Conservation (phyloP, 2,888 invertebrate genomes). For the Sarcophaga rosellei region DNA sequence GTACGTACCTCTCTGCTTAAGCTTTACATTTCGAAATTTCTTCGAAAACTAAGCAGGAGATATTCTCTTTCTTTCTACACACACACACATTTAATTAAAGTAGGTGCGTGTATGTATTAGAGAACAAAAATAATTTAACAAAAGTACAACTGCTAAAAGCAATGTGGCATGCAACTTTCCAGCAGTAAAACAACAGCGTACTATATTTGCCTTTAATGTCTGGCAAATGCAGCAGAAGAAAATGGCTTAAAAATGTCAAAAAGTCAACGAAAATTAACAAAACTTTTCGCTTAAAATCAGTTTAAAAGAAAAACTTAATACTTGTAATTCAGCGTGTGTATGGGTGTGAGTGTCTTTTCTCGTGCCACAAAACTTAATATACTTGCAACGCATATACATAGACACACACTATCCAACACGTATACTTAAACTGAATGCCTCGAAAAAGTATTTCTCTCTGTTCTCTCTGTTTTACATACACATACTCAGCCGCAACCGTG, state of each 20-base stretch:
- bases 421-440: background rate
- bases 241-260: conserved; percentile 59
- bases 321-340: background rate
- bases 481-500: background rate
- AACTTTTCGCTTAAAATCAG: conserved; percentile 50
- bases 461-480: too few relatives aligned
- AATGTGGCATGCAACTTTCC: background rate
- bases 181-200: background rate
- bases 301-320: conserved; percentile 1
- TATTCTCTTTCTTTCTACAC: too few relatives aligned
- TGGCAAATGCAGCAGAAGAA: conserved; percentile 55
- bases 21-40: too few relatives aligned
- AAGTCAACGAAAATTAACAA: conserved; percentile 65
- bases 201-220: conserved; percentile 10
- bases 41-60: too few relatives aligned
- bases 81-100: too few relatives aligned
- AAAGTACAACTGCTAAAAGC: conserved; percentile 46
- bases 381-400: background rate
- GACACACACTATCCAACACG: background rate
- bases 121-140: conserved; percentile 22
- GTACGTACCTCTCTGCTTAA: too few relatives aligned
- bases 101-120: too few relatives aligned
- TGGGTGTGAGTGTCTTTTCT: background rate
- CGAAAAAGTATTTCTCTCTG: background rate
- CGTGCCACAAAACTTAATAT: too few relatives aligned